These are phyloP conservation scores for Lanius collurio DNA, from an alignment of 2,113 vertebrate species.

Conservation along the genomic window DNA sequence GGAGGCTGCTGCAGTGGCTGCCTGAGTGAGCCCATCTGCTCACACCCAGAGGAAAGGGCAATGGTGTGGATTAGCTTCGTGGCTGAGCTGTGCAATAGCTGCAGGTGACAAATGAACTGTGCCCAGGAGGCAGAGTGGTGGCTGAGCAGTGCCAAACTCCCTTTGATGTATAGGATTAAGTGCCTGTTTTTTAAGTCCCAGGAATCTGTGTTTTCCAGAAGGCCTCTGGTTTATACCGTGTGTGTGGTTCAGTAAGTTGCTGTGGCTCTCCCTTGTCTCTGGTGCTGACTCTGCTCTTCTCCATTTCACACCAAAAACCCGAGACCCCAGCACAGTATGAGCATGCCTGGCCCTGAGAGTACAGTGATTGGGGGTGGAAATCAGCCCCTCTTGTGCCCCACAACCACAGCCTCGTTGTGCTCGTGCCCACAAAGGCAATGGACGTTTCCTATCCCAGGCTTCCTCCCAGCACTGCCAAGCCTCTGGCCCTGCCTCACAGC, in stretches of 20 bases:
- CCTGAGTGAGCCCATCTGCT: not conserved
- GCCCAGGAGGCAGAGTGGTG: not conserved
- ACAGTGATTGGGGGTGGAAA: not conserved
- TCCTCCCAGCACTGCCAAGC: not conserved
- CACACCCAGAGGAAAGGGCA: not conserved
- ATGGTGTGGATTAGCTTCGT: not conserved
- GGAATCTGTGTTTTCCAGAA: not conserved
- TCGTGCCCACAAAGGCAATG: fast-evolving
- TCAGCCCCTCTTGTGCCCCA: fast-evolving
- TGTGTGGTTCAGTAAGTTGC: fast-evolving
- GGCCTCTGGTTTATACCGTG: not conserved
- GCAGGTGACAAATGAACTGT: not conserved
- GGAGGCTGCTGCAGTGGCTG: not conserved
- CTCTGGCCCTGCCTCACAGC: not conserved
- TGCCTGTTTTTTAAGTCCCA: not conserved
- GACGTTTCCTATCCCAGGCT: not conserved
- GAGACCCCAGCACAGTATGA: not conserved
- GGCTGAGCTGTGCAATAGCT: not conserved
- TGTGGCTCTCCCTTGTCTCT: not conserved
- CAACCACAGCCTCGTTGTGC: not conserved
- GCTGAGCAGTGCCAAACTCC: not conserved
- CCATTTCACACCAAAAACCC: not conserved
- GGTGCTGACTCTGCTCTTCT: not conserved
- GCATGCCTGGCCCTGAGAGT: fast-evolving
- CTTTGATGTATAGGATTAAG: not conserved